Evolutionary conservation across 2,888 invertebrate species (phyloP).

Genomic region (Timema podura): DNA sequence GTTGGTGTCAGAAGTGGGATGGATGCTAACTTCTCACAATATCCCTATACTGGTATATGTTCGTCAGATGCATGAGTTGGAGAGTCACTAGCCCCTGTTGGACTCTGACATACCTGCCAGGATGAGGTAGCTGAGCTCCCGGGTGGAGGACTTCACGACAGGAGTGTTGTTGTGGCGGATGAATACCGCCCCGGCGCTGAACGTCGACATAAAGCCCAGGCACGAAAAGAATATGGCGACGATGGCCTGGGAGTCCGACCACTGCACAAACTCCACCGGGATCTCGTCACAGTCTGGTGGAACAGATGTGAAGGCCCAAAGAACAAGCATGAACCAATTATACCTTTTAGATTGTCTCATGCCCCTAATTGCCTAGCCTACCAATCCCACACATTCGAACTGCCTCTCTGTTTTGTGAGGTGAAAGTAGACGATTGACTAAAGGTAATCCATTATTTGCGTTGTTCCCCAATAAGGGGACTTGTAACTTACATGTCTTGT

Average conservation of each 20-base stretch:
- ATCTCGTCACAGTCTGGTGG: constrained; percentile 55
- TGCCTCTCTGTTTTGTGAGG: no score
- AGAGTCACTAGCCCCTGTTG: not conserved
- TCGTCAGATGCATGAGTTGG: no score
- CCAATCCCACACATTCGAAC: no score
- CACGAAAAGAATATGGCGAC: constrained; percentile 56
- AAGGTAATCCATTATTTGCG: no score
- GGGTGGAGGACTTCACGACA: constrained; percentile 64
- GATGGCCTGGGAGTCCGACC: constrained; percentile 59
- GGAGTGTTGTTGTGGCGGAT: constrained; percentile 67
- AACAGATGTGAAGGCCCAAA: not conserved
- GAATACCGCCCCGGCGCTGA: constrained; percentile 58
- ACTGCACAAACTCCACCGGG: constrained; percentile 58
- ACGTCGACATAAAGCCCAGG: constrained; percentile 60
- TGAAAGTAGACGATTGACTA: not conserved
- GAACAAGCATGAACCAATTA: not conserved
- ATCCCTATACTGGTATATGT: no score
- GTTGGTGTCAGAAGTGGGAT: no score
- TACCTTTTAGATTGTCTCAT: no score
- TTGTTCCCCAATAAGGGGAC: no score
- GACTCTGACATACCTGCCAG: constrained; percentile 48
- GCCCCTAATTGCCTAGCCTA: no score
- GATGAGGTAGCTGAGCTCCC: constrained; percentile 66
- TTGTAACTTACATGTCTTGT: no score
- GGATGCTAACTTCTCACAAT: no score